Conservation (phyloP, 1,140 invertebrate species). For the Trichogramma pretiosum region DNA sequence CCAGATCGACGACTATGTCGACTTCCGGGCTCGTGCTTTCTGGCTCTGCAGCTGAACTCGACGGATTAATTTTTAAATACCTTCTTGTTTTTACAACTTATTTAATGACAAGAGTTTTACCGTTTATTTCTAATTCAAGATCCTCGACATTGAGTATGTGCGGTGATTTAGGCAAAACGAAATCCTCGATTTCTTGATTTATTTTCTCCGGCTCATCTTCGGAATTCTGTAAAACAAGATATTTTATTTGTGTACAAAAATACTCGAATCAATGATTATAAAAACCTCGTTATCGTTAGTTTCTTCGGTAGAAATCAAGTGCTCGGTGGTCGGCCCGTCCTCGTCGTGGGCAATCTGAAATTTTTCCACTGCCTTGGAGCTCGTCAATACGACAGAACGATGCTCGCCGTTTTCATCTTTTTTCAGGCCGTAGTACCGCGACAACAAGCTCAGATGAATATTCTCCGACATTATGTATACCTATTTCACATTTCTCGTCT, state of each 20-base stretch:
- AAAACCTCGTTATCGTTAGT: not conserved
- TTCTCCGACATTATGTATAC: too few relatives aligned
- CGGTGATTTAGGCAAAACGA: not conserved
- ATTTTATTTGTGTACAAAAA: too few relatives aligned
- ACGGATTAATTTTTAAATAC: not conserved
- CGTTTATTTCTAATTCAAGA: not conserved
- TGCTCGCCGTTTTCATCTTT: too few relatives aligned
- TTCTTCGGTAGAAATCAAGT: not conserved
- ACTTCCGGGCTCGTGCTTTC: not conserved
- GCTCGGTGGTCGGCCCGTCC: not conserved
- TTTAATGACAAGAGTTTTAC: not conserved
- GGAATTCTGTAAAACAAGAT: not conserved
- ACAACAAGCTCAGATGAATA: too few relatives aligned
- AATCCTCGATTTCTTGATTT: not conserved
- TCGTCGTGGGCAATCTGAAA: too few relatives aligned
- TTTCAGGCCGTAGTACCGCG: too few relatives aligned
- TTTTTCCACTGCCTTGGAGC: too few relatives aligned
- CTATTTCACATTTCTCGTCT: too few relatives aligned
- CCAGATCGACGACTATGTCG: not conserved
- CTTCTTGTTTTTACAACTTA: not conserved
- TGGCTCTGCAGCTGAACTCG: not conserved
- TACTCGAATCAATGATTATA: too few relatives aligned
- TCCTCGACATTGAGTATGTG: not conserved
- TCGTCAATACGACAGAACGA: too few relatives aligned
- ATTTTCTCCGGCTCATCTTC: not conserved